Evolutionary conservation across 2,888 invertebrate species (phyloP).

Genomic region (Nesidiocoris tenuis): DNA sequence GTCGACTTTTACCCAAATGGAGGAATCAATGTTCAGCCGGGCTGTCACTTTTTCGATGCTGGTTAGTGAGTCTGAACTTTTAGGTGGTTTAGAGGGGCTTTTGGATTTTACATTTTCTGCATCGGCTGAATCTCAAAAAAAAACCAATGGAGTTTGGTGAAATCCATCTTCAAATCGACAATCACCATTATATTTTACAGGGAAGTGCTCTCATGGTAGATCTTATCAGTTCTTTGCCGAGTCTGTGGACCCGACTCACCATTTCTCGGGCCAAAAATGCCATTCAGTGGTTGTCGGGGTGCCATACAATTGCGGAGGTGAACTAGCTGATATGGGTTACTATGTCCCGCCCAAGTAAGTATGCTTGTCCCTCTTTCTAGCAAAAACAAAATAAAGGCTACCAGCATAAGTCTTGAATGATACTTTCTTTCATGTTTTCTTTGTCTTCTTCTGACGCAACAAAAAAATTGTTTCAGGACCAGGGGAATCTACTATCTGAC

Average conservation of each 20-base stretch:
- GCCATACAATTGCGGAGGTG: conserved; percentile 16
- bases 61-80: conserved; percentile 45
- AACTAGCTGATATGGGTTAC: conserved; percentile 43
- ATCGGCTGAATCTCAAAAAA: too few relatives aligned
- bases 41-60: conserved; percentile 46
- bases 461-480: background rate
- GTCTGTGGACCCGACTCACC: conserved; percentile 40
- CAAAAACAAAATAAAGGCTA: background rate
- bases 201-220: conserved; percentile 47
- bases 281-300: background rate
- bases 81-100: too few relatives aligned
- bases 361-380: background rate
- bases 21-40: conserved; percentile 47
- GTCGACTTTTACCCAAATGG: conserved; percentile 50
- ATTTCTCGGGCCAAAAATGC: conserved; percentile 35
- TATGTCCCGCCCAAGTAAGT: conserved; percentile 22
- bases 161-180: too few relatives aligned
- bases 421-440: background rate
- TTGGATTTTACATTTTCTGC: background rate
- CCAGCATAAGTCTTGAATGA: background rate
- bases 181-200: too few relatives aligned
- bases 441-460: too few relatives aligned
- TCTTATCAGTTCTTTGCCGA: conserved; percentile 47
- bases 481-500: background rate
- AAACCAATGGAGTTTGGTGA: too few relatives aligned